Percentiles rank a stretch among this genome's conserved stretches.
phyloP scores from a whole-genome alignment of 2,113 vertebrate species.

The Gnathonemus longibarbis region DNA sequence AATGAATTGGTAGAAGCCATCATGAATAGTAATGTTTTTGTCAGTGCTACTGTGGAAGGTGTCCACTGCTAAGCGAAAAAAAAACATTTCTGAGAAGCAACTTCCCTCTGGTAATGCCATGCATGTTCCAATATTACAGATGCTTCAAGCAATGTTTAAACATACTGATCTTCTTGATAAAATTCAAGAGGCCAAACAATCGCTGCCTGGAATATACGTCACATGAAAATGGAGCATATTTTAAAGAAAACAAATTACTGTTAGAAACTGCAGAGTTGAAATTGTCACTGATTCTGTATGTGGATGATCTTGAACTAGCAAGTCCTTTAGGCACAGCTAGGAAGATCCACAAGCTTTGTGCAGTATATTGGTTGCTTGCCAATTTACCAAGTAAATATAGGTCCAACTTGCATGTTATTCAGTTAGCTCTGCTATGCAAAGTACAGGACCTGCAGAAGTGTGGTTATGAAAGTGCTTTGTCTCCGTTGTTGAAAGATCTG shows the following conservation, averaged over 20 bases:
- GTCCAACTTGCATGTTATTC: constrained; percentile 26
- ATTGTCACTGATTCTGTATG: constrained; percentile 26
- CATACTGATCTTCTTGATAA: too few species aligned
- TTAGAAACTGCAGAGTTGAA: background rate
- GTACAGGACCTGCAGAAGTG: constrained; percentile 18
- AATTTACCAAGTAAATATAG: constrained; percentile 30
- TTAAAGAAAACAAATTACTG: background rate
- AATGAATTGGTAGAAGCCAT: too few species aligned
- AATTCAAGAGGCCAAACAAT: too few species aligned
- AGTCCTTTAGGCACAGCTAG: constrained; percentile 30
- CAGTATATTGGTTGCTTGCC: constrained; percentile 29
- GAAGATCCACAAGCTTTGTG: constrained; percentile 34
- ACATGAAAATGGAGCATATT: too few species aligned
- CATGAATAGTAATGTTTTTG: too few species aligned
- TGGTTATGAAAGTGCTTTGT: background rate
- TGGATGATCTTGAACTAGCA: constrained; percentile 31
- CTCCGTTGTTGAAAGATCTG: background rate
- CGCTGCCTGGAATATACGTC: background rate
- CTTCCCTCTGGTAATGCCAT: too few species aligned
- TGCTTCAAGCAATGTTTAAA: too few species aligned
- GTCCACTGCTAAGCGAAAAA: too few species aligned
- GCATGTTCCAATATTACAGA: too few species aligned
- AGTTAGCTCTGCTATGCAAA: constrained; percentile 30
- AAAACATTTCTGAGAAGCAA: too few species aligned
- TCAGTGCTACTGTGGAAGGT: too few species aligned